Percentiles rank a stretch among this genome's conserved stretches.
Evolutionary conservation across 2,113 vertebrate genomes (phyloP).

Genomic region (Bucco capensis): DNA sequence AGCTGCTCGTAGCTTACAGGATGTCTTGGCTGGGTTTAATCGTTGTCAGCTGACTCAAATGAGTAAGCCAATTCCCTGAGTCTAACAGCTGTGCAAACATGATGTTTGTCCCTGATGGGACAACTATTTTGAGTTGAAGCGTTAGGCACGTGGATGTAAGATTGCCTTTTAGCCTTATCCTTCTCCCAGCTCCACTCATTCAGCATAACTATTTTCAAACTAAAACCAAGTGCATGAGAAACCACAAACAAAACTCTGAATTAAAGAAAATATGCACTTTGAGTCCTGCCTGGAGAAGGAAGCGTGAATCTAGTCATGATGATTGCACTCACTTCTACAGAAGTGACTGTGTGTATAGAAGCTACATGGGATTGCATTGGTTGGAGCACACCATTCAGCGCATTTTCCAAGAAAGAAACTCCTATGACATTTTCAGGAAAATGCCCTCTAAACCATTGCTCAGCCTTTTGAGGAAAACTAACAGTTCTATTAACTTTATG

Average conservation of each 20-base stretch:
- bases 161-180: background rate
- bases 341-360: background rate
- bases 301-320: background rate
- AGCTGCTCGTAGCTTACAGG: background rate
- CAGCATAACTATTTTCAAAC: background rate
- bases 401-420: background rate
- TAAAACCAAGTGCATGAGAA: background rate
- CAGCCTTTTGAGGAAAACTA: background rate
- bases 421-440: background rate
- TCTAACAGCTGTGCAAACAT: background rate
- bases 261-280: background rate
- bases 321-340: background rate
- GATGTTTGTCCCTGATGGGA: background rate
- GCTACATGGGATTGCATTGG: background rate
- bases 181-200: background rate
- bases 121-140: background rate
- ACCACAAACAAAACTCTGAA: background rate
- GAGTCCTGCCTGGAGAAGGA: background rate
- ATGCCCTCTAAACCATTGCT: background rate
- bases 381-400: background rate
- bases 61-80: background rate
- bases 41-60: background rate
- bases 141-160: accelerated
- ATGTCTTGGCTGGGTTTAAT: background rate
- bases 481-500: background rate